Conservation (phyloP, 2,113 vertebrate genomes). For the Chloroceryle aenea region DNA sequence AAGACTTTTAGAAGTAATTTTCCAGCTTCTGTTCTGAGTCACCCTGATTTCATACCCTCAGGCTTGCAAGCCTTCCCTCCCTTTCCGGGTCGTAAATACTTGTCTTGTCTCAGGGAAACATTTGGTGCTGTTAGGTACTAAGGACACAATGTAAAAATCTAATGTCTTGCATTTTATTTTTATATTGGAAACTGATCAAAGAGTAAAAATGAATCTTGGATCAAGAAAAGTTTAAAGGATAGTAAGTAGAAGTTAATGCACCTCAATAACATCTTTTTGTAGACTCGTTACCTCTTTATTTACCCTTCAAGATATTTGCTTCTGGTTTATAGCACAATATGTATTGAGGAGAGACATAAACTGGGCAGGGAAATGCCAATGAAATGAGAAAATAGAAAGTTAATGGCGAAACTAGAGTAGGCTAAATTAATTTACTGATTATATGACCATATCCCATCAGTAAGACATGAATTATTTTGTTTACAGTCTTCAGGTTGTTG, state of each 20-base stretch:
- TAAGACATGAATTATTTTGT: constrained; percentile 80
- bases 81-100: constrained; percentile 12
- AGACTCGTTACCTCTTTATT: constrained; percentile 75
- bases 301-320: constrained; percentile 76
- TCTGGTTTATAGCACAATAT: constrained; percentile 76
- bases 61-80: background rate
- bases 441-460: constrained; percentile 78
- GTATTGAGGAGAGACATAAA: constrained; percentile 74
- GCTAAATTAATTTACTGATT: constrained; percentile 81
- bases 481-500: constrained; percentile 79
- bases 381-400: constrained; percentile 79
- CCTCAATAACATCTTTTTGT: constrained; percentile 61
- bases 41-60: constrained; percentile 17
- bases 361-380: constrained; percentile 74
- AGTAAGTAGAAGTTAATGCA: constrained; percentile 66
- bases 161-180: constrained; percentile 47
- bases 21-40: constrained; percentile 30
- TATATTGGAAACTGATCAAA: constrained; percentile 40
- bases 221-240: constrained; percentile 62
- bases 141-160: constrained; percentile 43
- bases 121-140: constrained; percentile 14
- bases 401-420: constrained; percentile 77
- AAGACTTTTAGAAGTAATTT: background rate
- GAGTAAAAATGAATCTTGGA: constrained; percentile 62
- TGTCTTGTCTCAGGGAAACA: constrained; percentile 15